phyloP scores from a whole-genome alignment of 2,888 invertebrate species.

The Malthinus flaveolus region DNA sequence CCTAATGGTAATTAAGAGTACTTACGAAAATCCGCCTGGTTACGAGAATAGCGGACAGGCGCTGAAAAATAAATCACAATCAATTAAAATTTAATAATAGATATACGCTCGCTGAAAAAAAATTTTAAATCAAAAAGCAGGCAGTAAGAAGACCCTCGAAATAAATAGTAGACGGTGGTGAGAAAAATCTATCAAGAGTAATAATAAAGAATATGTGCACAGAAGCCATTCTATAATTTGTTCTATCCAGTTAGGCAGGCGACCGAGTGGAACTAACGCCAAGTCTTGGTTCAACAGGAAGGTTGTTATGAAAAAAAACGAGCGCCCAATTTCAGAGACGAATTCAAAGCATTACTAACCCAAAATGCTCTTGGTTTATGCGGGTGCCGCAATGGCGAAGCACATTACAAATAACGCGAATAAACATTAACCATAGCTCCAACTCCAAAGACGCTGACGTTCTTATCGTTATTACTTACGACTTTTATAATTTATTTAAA shows the following conservation, averaged over 20 bases:
- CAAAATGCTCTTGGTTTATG: conserved; percentile 49
- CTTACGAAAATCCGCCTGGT: no score
- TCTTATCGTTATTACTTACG: conserved; percentile 44
- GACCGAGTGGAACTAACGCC: conserved; percentile 52
- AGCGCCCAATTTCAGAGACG: conserved; percentile 36
- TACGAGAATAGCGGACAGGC: no score
- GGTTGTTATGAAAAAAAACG: conserved; percentile 46
- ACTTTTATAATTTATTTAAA: conserved; percentile 32
- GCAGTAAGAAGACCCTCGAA: no score
- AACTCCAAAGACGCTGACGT: conserved; percentile 37
- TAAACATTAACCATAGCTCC: conserved; percentile 39
- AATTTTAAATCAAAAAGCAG: no score
- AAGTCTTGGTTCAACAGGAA: conserved; percentile 39
- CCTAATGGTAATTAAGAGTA: no score
- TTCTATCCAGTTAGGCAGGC: conserved; percentile 55
- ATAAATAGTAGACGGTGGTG: conserved; percentile 10
- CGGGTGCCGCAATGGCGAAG: conserved; percentile 50
- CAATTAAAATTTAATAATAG: no score
- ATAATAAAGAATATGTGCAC: conserved; percentile 34
- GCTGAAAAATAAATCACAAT: no score
- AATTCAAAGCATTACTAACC: conserved; percentile 40
- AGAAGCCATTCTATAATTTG: conserved; percentile 48
- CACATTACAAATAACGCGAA: conserved; percentile 46
- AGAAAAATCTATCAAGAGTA: conserved; percentile 32
- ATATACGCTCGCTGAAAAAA: no score